These are phyloP conservation scores for Meta bourneti DNA, from an alignment of 2,888 invertebrate genomes.

Conservation along the genomic window DNA sequence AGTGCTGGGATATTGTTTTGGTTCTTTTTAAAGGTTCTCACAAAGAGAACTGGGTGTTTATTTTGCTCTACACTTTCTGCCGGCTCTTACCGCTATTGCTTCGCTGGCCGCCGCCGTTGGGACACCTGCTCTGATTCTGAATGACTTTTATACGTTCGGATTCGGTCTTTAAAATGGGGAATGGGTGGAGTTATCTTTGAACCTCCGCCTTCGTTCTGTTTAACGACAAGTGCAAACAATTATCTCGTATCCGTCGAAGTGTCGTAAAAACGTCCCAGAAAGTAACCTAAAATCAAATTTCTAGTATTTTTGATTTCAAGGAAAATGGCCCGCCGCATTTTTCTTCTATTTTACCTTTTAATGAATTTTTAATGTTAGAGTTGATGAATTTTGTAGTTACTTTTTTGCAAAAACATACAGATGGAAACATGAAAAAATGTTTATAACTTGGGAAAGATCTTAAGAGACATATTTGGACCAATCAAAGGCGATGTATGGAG, in stretches of 20 bases:
- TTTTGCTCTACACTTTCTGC: conserved; percentile 70
- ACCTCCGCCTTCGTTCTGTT: not conserved
- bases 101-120: conserved; percentile 5
- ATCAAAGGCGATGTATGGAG: too few species aligned
- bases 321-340: too few species aligned
- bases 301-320: too few species aligned
- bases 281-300: too few species aligned
- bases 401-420: too few species aligned
- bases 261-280: too few species aligned
- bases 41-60: conserved; percentile 57
- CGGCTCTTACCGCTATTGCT: conserved; percentile 13
- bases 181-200: conserved; percentile 6
- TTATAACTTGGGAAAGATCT: too few species aligned
- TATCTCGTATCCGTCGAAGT: not conserved
- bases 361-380: too few species aligned
- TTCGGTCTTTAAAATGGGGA: conserved; percentile 15
- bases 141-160: conserved; percentile 35
- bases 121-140: conserved; percentile 70
- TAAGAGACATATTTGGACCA: too few species aligned
- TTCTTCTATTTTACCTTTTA: too few species aligned
- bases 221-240: conserved; percentile 29
- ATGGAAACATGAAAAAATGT: too few species aligned
- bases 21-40: conserved; percentile 58
- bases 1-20: conserved; percentile 65
- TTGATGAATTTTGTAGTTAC: too few species aligned